A percentile compares a stretch with the other conserved stretches of the same genome.
Conservation (phyloP, 1,140 invertebrate genomes). For the Leguminivora glycinivorella region DNA sequence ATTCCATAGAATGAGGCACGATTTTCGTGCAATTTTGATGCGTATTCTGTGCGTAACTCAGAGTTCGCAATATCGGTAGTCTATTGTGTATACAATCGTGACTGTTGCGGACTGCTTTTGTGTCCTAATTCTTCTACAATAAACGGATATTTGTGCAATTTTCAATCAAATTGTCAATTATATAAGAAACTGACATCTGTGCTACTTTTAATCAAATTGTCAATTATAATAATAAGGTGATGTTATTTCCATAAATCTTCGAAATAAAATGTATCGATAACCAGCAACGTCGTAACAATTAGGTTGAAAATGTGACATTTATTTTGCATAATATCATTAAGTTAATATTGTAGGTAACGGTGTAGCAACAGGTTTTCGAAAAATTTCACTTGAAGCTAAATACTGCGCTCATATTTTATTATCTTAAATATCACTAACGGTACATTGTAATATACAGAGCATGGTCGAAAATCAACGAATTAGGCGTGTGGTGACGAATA, state of each 20-base stretch:
- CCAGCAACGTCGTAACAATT: no score
- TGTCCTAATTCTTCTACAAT: not conserved
- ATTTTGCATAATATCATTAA: slow-evolving; percentile 7
- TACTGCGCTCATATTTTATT: not conserved
- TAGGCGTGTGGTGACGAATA: not conserved
- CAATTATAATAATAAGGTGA: no score
- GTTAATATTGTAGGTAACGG: slow-evolving; percentile 1
- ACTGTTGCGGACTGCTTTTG: not conserved
- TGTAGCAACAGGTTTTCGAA: slow-evolving; percentile 25
- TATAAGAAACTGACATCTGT: no score
- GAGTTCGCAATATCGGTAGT: not conserved
- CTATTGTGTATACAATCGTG: slow-evolving; percentile 7
- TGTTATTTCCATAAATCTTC: no score
- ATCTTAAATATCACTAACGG: slow-evolving; percentile 9
- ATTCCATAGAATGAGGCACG: not conserved
- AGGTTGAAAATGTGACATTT: no score
- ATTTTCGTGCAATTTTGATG: slow-evolving; percentile 9
- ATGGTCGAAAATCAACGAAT: not conserved
- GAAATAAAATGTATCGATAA: no score
- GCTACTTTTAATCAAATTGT: no score
- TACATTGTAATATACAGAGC: not conserved
- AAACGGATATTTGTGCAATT: no score
- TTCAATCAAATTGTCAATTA: no score
- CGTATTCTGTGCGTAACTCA: not conserved
- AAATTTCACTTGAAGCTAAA: not conserved